These are phyloP conservation scores for Peromyscus leucopus DNA, from an alignment of 2,113 vertebrate species.

Conservation along the genomic window DNA sequence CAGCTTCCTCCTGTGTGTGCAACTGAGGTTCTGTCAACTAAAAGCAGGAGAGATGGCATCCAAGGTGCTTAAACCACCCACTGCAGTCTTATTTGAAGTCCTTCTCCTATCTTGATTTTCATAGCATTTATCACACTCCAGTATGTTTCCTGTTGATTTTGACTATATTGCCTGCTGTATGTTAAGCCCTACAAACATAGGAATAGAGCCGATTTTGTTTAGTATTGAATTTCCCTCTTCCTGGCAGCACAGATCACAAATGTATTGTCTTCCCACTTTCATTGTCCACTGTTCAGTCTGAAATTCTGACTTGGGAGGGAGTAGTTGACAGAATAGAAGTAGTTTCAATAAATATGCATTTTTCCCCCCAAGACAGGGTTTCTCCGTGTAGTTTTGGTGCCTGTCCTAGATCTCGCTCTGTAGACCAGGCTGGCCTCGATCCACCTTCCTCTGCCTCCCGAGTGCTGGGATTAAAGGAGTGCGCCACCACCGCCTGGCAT, in stretches of 20 bases:
- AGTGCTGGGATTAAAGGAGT: too few relatives aligned
- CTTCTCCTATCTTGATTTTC: constrained; percentile 58
- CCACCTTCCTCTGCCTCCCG: too few relatives aligned
- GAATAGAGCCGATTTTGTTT: constrained; percentile 46
- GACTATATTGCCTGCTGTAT: constrained; percentile 13
- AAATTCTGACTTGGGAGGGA: constrained; percentile 1
- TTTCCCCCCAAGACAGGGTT: too few relatives aligned
- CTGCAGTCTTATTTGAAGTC: constrained; percentile 43
- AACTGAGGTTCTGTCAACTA: constrained; percentile 10
- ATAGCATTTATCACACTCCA: constrained; percentile 19
- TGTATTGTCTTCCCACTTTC: not conserved
- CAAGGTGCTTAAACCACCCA: constrained; percentile 46
- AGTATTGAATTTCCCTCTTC: constrained; percentile 43
- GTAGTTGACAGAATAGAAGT: not conserved
- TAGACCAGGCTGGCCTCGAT: too few relatives aligned
- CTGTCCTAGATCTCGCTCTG: too few relatives aligned
- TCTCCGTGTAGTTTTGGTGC: too few relatives aligned
- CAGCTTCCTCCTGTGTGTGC: constrained; percentile 12
- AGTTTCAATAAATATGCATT: not conserved
- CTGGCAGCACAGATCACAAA: not conserved
- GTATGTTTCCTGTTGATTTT: constrained; percentile 60
- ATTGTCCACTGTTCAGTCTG: not conserved
- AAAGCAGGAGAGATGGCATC: constrained; percentile 40
- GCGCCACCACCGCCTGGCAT: too few relatives aligned
- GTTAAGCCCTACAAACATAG: constrained; percentile 24